Conservation (phyloP, 2,797 vertebrate species). For the Mus minutoides region DNA sequence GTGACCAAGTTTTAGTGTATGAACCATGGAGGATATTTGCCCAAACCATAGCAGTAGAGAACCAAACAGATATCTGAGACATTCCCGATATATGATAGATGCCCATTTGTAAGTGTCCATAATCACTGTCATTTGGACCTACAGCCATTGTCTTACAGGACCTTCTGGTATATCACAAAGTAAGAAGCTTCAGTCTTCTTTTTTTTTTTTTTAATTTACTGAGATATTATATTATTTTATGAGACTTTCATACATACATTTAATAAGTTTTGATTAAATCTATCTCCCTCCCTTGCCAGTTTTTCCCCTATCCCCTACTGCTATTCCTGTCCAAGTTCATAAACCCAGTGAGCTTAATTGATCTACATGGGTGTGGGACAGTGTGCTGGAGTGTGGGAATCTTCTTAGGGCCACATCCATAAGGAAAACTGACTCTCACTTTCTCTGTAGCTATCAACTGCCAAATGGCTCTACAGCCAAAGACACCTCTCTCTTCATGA, state of each 20-base stretch:
- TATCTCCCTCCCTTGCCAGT: neutral
- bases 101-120: neutral
- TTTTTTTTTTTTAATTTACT: neutral
- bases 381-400: neutral
- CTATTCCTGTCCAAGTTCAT: neutral
- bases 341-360: neutral
- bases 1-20: neutral
- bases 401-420: neutral
- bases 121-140: neutral
- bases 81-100: neutral
- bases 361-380: neutral
- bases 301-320: neutral
- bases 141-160: neutral
- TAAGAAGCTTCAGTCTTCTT: neutral
- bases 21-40: neutral
- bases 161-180: constrained; percentile 1
- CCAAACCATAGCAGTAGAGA: neutral
- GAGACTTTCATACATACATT: neutral
- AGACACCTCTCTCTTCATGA: neutral
- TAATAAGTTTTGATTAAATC: neutral
- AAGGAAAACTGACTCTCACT: neutral
- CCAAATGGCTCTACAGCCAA: neutral
- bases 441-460: neutral
- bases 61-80: neutral
- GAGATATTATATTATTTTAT: neutral